phyloP scores from a whole-genome alignment of 2,113 vertebrate genomes.

The Scartelaos histophorus region DNA sequence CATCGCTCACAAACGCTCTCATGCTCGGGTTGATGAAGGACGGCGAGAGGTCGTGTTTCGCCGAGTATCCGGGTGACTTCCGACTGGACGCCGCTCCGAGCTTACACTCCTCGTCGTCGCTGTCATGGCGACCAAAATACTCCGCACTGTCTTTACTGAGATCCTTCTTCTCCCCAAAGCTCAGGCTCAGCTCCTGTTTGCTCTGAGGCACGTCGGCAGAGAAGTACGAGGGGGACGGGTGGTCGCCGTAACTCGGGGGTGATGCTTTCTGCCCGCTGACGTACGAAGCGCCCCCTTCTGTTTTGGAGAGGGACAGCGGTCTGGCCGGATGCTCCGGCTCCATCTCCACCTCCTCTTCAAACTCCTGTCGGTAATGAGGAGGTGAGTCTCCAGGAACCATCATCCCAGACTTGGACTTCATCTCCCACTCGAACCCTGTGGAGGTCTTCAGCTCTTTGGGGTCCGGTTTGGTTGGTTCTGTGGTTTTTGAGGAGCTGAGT shows the following conservation, averaged over 20 bases:
- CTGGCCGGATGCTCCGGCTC: constrained; percentile 80
- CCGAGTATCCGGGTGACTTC: constrained; percentile 65
- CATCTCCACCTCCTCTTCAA: constrained; percentile 77
- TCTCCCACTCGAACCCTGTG: constrained; percentile 71
- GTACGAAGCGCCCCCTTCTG: constrained; percentile 52
- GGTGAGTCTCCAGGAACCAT: constrained; percentile 76
- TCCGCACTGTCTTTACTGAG: background rate
- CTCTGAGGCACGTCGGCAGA: background rate
- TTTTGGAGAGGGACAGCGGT: constrained; percentile 83
- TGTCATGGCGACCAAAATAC: background rate
- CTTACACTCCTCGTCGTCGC: constrained; percentile 82
- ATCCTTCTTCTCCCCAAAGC: background rate
- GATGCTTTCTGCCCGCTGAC: background rate
- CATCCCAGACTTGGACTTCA: constrained; percentile 66
- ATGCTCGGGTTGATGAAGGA: constrained; percentile 93
- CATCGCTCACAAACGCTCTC: constrained; percentile 84
- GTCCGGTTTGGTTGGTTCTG: constrained; percentile 47
- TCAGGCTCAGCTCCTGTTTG: background rate
- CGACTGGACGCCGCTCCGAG: constrained; percentile 84
- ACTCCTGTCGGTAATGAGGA: constrained; percentile 77
- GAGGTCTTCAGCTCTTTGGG: constrained; percentile 58
- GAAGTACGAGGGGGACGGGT: background rate
- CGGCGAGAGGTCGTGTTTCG: constrained; percentile 88
- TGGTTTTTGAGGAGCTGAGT: background rate
- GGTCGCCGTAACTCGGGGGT: background rate